Percentiles rank a stretch among this genome's conserved stretches.
phyloP scores from a whole-genome alignment of 2,888 invertebrate genomes.

The Unio pictorum region DNA sequence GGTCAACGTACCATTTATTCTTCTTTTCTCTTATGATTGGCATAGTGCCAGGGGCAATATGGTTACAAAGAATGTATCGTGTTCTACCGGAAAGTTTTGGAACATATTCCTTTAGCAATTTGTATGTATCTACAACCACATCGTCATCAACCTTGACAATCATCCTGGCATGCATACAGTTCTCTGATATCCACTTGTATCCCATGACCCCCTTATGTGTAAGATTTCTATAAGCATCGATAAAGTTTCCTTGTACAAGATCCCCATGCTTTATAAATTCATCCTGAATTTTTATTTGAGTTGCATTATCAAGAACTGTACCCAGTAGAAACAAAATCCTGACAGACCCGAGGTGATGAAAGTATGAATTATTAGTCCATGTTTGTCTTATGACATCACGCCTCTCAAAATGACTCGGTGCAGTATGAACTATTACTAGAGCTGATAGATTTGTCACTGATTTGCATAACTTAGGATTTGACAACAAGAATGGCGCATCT shows the following conservation, averaged over 20 bases:
- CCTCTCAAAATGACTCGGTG: no score
- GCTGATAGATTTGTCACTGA: no score
- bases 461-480: no score
- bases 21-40: slow-evolving; percentile 24
- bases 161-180: slow-evolving; percentile 24
- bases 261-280: no score
- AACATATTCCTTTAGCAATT: slow-evolving; percentile 16
- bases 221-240: slow-evolving; percentile 46
- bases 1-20: slow-evolving; percentile 28
- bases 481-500: no score
- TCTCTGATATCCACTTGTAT: slow-evolving; percentile 45
- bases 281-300: no score
- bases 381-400: no score
- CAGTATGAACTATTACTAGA: no score
- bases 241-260: slow-evolving; percentile 23
- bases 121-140: slow-evolving; percentile 42
- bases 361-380: no score
- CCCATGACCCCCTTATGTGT: slow-evolving; percentile 53
- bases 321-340: no score
- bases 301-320: no score
- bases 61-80: slow-evolving; percentile 31
- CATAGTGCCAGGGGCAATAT: slow-evolving; percentile 29
- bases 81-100: slow-evolving; percentile 17
- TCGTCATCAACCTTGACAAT: slow-evolving; percentile 53
- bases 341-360: neutral